phyloP scores from a whole-genome alignment of 2,113 vertebrate species.

The Geococcyx californianus region DNA sequence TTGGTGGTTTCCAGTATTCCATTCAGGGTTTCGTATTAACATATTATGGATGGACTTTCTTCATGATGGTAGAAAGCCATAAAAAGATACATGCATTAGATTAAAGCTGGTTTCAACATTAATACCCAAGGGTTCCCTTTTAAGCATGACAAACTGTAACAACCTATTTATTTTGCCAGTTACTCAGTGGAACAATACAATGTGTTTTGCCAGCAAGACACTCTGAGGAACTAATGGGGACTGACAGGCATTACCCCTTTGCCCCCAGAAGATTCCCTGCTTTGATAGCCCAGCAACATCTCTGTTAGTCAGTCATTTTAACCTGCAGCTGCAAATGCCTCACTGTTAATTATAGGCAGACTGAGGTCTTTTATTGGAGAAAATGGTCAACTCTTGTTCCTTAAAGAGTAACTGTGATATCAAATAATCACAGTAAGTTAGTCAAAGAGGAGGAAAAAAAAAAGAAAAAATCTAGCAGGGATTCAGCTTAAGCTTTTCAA shows the following conservation, averaged over 20 bases:
- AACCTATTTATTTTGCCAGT: neutral
- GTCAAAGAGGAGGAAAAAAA: neutral
- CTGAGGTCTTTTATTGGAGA: neutral
- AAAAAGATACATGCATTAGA: neutral
- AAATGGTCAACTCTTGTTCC: neutral
- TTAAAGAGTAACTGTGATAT: neutral
- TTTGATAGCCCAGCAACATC: neutral
- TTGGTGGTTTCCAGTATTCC: neutral
- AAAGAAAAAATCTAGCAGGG: neutral
- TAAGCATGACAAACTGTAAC: neutral
- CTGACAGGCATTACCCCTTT: neutral
- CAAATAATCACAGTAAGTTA: neutral
- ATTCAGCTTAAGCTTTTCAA: constrained; percentile 6
- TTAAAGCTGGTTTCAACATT: neutral
- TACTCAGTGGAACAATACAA: neutral
- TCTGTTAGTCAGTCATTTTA: neutral
- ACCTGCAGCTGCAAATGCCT: neutral
- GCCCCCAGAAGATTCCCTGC: neutral
- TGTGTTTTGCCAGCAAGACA: neutral
- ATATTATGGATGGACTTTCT: neutral
- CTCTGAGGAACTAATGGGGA: neutral
- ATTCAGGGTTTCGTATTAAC: neutral
- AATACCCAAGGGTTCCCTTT: neutral
- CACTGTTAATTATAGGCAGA: neutral
- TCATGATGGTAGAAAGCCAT: neutral